Conservation (phyloP, 2,113 vertebrate genomes). For the Tonatia bakeri region DNA sequence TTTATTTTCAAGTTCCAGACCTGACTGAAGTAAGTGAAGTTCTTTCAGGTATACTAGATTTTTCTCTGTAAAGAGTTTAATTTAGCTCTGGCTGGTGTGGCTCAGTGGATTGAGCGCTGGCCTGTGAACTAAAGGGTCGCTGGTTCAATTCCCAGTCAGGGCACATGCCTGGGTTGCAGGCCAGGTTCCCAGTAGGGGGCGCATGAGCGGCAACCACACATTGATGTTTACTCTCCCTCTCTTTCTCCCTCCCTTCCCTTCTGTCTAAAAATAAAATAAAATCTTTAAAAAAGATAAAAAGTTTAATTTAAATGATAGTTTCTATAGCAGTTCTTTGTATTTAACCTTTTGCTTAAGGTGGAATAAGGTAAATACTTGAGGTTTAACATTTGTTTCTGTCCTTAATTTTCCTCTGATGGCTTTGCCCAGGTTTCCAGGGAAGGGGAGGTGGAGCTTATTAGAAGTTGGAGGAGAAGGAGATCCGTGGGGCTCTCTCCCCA, state of each 20-base stretch:
- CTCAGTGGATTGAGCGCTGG: no score
- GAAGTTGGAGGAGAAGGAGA: not conserved
- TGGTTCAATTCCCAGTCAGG: no score
- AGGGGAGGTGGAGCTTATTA: not conserved
- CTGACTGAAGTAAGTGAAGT: conserved; percentile 6
- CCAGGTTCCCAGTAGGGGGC: no score
- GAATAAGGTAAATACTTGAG: conserved; percentile 13
- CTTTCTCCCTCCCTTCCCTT: no score
- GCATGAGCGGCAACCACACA: no score
- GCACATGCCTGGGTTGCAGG: no score
- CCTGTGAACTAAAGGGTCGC: no score
- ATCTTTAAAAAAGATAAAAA: not conserved
- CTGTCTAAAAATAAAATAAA: no score
- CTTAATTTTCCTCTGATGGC: not conserved
- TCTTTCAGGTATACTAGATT: not conserved
- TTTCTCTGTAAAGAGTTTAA: conserved; percentile 9
- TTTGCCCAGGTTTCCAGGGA: conserved; percentile 15
- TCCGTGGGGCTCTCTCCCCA: not conserved
- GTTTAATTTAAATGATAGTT: conserved; percentile 21
- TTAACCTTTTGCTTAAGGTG: conserved; percentile 21
- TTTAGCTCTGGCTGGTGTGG: no score
- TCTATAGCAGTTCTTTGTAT: not conserved
- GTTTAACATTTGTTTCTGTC: conserved; percentile 23
- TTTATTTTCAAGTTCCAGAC: conserved; percentile 25
- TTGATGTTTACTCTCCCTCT: no score